These are phyloP conservation scores for Thymallus thymallus DNA, from an alignment of 2,113 vertebrate genomes.

Conservation along the genomic window DNA sequence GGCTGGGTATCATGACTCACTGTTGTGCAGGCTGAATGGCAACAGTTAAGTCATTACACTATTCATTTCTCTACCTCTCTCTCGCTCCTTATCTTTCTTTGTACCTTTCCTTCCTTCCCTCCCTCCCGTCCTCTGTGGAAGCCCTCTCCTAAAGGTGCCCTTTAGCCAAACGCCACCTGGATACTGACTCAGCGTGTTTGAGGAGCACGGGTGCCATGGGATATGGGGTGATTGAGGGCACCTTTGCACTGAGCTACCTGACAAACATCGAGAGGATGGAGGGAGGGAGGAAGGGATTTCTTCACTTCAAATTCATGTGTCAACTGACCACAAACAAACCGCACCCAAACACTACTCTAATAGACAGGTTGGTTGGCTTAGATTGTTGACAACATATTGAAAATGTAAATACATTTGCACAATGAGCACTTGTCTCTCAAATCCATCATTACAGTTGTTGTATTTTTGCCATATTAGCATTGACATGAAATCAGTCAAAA, in stretches of 20 bases:
- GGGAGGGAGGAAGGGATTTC: neutral
- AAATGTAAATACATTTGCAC: too few relatives aligned
- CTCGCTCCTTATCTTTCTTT: too few relatives aligned
- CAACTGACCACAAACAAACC: too few relatives aligned
- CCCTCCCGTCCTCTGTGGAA: slow-evolving; percentile 12
- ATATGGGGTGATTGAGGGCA: neutral
- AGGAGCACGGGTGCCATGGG: neutral
- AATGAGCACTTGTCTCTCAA: too few relatives aligned
- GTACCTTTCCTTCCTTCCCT: neutral
- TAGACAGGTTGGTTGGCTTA: too few relatives aligned
- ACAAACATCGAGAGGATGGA: neutral
- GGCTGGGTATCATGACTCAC: neutral
- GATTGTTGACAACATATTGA: too few relatives aligned
- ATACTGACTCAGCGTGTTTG: slow-evolving; percentile 4
- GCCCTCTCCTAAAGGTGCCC: slow-evolving; percentile 19
- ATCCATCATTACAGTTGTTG: too few relatives aligned
- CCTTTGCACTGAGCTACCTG: slow-evolving; percentile 1
- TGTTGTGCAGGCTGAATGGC: neutral
- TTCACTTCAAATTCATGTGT: too few relatives aligned
- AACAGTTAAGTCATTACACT: slow-evolving; percentile 28
- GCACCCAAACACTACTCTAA: too few relatives aligned
- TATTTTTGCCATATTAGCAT: too few relatives aligned
- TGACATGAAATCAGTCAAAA: too few relatives aligned
- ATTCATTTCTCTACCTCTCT: slow-evolving; percentile 15
- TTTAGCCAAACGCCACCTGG: slow-evolving; percentile 3